Conservation (phyloP, 2,113 vertebrate genomes). For the Macquaria australasica region DNA sequence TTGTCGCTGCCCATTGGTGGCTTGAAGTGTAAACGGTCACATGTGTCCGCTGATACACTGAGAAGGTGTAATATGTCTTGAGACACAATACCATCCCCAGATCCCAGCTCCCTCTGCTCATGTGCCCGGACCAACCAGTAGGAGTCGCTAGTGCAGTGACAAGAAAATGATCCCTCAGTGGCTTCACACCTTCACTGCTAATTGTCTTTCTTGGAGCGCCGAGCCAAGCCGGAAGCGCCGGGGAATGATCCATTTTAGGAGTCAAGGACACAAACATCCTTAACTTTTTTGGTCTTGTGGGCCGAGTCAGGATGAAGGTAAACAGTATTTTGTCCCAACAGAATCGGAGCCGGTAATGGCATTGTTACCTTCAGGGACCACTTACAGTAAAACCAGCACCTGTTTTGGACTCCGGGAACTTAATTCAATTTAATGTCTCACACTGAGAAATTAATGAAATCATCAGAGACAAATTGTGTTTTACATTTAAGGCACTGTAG, state of each 20-base stretch:
- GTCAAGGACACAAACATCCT: conserved; percentile 45
- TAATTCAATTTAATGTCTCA: conserved; percentile 73
- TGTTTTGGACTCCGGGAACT: conserved; percentile 64
- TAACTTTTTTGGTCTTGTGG: conserved; percentile 40
- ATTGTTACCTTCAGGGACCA: conserved; percentile 67
- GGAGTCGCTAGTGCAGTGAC: conserved; percentile 28
- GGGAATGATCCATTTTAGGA: conserved; percentile 52
- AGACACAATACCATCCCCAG: background rate
- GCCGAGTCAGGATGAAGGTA: conserved; percentile 44
- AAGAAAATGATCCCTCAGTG: conserved; percentile 44
- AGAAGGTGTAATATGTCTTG: background rate
- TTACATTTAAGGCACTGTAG: conserved; percentile 50
- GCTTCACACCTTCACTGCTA: conserved; percentile 37
- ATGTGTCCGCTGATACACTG: background rate
- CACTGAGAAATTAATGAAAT: conserved; percentile 73
- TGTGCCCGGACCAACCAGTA: conserved; percentile 19
- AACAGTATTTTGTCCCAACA: conserved; percentile 67
- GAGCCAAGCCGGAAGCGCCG: conserved; percentile 18
- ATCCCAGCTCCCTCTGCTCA: background rate
- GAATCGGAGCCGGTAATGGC: conserved; percentile 64
- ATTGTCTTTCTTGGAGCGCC: conserved; percentile 50
- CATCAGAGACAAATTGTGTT: conserved; percentile 74
- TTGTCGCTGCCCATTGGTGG: background rate
- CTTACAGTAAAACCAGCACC: conserved; percentile 67
- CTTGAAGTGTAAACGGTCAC: background rate